A percentile compares a stretch with the other conserved stretches of the same genome.
These are phyloP conservation scores for Ctena decussata DNA, from an alignment of 2,888 invertebrate genomes.

Conservation along the genomic window DNA sequence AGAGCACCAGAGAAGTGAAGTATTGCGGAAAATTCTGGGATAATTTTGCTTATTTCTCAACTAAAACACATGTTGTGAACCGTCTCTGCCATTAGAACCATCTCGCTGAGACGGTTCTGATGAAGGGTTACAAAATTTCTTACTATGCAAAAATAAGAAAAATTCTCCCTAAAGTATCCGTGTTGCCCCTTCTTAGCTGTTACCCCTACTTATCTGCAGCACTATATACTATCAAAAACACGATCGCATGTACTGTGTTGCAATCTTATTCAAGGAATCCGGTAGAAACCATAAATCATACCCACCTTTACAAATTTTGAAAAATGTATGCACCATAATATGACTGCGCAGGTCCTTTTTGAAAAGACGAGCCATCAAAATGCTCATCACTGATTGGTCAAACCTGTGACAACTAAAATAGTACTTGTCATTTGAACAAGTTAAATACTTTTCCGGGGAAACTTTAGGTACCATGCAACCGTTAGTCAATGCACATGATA, in stretches of 20 bases:
- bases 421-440: constrained; percentile 22
- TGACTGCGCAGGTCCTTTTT: constrained; percentile 29
- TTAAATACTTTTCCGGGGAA: constrained; percentile 17
- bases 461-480: constrained; percentile 58
- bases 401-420: constrained; percentile 61
- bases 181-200: too few relatives aligned
- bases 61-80: too few relatives aligned
- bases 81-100: too few relatives aligned
- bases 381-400: constrained; percentile 63
- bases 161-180: too few relatives aligned
- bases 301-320: constrained; percentile 50
- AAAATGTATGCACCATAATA: constrained; percentile 42
- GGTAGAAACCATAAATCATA: constrained; percentile 48
- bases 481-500: constrained; percentile 58
- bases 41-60: too few relatives aligned
- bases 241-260: constrained; percentile 9
- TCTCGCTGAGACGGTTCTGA: too few relatives aligned
- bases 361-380: constrained; percentile 51
- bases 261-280: constrained; percentile 43
- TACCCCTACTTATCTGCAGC: too few relatives aligned
- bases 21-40: too few relatives aligned
- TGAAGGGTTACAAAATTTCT: too few relatives aligned
- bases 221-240: constrained; percentile 31
- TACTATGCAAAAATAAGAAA: too few relatives aligned
- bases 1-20: too few relatives aligned